phyloP scores from a whole-genome alignment of 2,888 invertebrate genomes.

The Cosmia trapezina region DNA sequence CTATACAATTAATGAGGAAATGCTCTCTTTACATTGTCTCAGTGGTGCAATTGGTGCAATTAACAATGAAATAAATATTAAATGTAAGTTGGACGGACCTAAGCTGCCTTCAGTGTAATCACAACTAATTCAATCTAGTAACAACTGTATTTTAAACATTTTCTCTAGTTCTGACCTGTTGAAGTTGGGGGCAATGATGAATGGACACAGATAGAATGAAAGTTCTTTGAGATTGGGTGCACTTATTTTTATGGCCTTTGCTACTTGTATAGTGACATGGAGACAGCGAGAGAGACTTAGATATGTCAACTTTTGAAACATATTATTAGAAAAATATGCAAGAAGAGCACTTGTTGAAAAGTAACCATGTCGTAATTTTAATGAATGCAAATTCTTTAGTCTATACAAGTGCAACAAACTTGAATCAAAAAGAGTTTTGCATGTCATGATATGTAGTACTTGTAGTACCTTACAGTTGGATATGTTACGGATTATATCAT shows the following conservation, averaged over 20 bases:
- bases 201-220: conserved; percentile 88
- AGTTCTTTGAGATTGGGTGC: conserved; percentile 87
- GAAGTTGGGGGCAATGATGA: conserved; percentile 86
- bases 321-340: conserved; percentile 87
- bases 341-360: conserved; percentile 87
- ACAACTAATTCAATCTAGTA: conserved; percentile 83
- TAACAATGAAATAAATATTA: conserved; percentile 55
- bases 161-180: conserved; percentile 86
- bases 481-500: conserved; percentile 86
- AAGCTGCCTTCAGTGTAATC: conserved; percentile 69
- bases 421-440: conserved; percentile 89
- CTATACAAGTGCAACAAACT: conserved; percentile 86
- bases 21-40: conserved; percentile 9
- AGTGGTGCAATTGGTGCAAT: conserved; percentile 32
- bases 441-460: conserved; percentile 88
- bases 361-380: conserved; percentile 89
- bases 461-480: conserved; percentile 84
- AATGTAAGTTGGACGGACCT: conserved; percentile 75
- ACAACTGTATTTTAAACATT: conserved; percentile 87
- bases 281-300: conserved; percentile 87
- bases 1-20: conserved; percentile 5
- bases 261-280: conserved; percentile 88
- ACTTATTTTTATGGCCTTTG: conserved; percentile 86
- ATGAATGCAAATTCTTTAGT: conserved; percentile 85
- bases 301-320: conserved; percentile 86